Percentiles rank a stretch among this genome's conserved stretches.
Evolutionary conservation across 2,797 vertebrate species (phyloP).

Genomic region (Hylomyscus alleni): DNA sequence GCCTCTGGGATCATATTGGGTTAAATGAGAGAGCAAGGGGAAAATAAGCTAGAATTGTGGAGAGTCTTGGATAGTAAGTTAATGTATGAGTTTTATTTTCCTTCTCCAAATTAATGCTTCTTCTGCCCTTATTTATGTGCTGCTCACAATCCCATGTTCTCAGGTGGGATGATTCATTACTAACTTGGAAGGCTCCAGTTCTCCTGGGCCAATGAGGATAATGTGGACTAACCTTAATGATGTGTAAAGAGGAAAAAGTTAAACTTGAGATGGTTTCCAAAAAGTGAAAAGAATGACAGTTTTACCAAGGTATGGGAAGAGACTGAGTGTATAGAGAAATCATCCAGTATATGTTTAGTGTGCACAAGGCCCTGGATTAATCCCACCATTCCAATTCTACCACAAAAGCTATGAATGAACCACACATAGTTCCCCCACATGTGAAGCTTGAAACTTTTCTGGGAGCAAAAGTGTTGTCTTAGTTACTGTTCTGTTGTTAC

Average conservation of each 20-base stretch:
- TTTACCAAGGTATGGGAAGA: background rate
- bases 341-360: background rate
- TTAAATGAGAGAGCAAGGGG: rapidly evolving
- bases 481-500: background rate
- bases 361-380: background rate
- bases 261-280: background rate
- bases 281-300: background rate
- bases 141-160: background rate
- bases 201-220: background rate
- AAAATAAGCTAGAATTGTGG: background rate
- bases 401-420: background rate
- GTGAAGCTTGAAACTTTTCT: background rate
- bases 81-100: background rate
- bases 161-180: background rate
- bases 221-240: too few relatives aligned
- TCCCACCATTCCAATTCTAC: too few relatives aligned
- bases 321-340: background rate
- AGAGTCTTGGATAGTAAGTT: background rate
- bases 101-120: rapidly evolving
- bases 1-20: background rate
- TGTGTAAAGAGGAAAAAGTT: background rate
- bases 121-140: rapidly evolving
- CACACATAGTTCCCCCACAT: background rate
- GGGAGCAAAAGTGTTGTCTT: background rate
- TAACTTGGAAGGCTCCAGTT: background rate